Conservation (phyloP, 2,888 invertebrate genomes). For the Drosophila picticornis region DNA sequence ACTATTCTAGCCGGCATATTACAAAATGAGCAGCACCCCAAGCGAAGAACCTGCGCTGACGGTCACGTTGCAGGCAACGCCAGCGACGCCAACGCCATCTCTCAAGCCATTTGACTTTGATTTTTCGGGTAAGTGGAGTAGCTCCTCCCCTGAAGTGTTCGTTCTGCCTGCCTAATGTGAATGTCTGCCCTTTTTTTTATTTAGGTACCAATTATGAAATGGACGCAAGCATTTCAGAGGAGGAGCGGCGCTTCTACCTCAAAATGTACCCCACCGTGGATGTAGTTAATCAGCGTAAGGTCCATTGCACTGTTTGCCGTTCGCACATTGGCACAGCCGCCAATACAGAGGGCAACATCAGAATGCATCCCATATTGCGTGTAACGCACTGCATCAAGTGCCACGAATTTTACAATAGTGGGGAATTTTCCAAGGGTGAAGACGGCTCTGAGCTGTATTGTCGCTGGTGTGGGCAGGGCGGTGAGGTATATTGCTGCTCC, state of each 20-base stretch:
- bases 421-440: constrained; percentile 93
- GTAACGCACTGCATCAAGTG: constrained; percentile 91
- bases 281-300: constrained; percentile 87
- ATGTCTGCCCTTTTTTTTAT: constrained; percentile 30
- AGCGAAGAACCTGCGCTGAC: constrained; percentile 34
- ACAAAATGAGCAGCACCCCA: constrained; percentile 53
- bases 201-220: constrained; percentile 85
- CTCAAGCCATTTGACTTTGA: constrained; percentile 58
- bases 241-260: constrained; percentile 86
- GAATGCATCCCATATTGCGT: constrained; percentile 90
- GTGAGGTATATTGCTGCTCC: constrained; percentile 92
- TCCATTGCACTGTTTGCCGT: constrained; percentile 92
- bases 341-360: constrained; percentile 88
- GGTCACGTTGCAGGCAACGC: constrained; percentile 30
- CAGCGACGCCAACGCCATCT: constrained; percentile 58
- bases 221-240: constrained; percentile 86
- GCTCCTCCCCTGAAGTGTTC: neutral
- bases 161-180: constrained; percentile 6
- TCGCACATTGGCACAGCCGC: constrained; percentile 91
- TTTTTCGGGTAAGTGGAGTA: constrained; percentile 55
- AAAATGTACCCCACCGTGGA: constrained; percentile 87
- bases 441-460: constrained; percentile 94
- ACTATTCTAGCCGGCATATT: constrained; percentile 6
- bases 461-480: constrained; percentile 93
- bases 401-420: constrained; percentile 92